A percentile compares a stretch with the other conserved stretches of the same genome.
Conservation (phyloP, 2,797 vertebrate species). For the Avahi laniger region DNA sequence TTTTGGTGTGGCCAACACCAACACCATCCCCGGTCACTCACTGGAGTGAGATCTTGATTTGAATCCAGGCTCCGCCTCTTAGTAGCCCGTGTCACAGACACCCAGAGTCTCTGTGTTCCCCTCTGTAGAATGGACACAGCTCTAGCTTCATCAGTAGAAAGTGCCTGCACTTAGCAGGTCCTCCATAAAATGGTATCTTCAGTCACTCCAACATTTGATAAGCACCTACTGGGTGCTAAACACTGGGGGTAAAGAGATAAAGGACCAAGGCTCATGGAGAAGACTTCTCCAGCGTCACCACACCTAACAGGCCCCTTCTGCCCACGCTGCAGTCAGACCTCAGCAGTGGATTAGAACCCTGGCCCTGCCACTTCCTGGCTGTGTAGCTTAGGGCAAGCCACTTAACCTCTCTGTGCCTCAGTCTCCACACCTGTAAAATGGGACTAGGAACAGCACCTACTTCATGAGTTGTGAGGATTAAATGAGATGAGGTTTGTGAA, state of each 20-base stretch:
- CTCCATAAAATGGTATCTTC: not conserved
- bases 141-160: not conserved
- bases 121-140: not conserved
- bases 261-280: not conserved
- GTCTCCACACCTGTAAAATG: not conserved
- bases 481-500: not conserved
- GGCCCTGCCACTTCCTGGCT: not conserved
- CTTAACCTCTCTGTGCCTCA: not conserved
- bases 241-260: not conserved
- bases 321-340: not conserved
- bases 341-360: not conserved
- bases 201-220: not conserved
- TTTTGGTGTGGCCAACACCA: too few species aligned
- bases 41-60: not conserved
- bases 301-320: not conserved
- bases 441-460: not conserved
- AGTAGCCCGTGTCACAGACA: not conserved
- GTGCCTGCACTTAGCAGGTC: not conserved
- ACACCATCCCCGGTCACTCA: not conserved
- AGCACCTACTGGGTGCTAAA: not conserved
- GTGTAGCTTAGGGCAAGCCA: not conserved
- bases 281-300: not conserved
- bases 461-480: not conserved
- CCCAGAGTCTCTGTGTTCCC: not conserved
- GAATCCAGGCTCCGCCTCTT: not conserved